These are phyloP conservation scores for Siderastrea siderea DNA, from an alignment of 92 coral and sea anemone genomes.

Conservation along the genomic window DNA sequence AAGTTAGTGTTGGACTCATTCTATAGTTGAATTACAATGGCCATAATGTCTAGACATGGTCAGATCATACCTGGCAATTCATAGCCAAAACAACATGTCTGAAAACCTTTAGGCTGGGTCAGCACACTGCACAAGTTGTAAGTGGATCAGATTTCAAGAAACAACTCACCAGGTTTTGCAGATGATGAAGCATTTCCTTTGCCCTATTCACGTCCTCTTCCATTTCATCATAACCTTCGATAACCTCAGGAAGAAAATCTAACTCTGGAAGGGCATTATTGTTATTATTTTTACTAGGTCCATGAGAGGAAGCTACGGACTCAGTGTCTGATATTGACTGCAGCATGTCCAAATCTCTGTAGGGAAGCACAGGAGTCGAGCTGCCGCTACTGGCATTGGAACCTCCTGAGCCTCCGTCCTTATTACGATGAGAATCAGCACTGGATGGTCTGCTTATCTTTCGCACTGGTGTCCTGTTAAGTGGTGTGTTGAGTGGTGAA, in stretches of 20 bases:
- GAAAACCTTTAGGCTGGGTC: too few relatives aligned
- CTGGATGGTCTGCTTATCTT: constrained; percentile 65
- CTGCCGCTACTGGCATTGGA: constrained; percentile 81
- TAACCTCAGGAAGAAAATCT: constrained; percentile 77
- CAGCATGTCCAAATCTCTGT: constrained; percentile 22
- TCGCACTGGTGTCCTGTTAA: constrained; percentile 33
- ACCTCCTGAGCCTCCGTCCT: constrained; percentile 56
- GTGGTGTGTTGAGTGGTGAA: constrained; percentile 60
- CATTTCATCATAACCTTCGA: constrained; percentile 86
- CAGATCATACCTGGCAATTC: too few relatives aligned
- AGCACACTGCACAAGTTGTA: too few relatives aligned
- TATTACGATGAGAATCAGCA: constrained; percentile 41
- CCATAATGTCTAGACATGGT: too few relatives aligned
- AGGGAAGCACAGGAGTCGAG: constrained; percentile 72
- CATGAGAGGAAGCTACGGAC: constrained; percentile 54
- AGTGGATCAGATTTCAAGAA: too few relatives aligned
- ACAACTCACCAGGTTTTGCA: constrained; percentile 88
- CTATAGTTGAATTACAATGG: too few relatives aligned
- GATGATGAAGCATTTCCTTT: constrained; percentile 68
- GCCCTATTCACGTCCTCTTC: constrained; percentile 80
- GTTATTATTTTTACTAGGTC: not conserved
- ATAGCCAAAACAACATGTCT: too few relatives aligned
- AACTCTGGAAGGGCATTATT: constrained; percentile 9
- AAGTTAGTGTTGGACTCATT: too few relatives aligned
- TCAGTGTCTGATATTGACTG: constrained; percentile 67